These are phyloP conservation scores for Pantherophis alleghaniensis DNA, from an alignment of 2,797 vertebrate species.

Conservation along the genomic window DNA sequence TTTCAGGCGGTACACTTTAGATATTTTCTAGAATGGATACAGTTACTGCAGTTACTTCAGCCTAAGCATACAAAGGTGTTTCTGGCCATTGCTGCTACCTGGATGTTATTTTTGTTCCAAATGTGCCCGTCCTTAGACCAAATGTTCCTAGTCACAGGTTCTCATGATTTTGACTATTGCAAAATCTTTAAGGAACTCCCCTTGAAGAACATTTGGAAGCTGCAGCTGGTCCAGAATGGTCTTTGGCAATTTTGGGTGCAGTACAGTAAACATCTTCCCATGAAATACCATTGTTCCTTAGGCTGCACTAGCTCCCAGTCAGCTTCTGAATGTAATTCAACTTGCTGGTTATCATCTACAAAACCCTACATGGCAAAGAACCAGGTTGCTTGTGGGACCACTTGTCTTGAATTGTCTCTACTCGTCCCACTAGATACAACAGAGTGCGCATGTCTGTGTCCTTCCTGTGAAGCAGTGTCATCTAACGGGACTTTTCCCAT, in stretches of 20 bases:
- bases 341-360: not conserved
- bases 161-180: not conserved
- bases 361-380: not conserved
- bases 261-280: not conserved
- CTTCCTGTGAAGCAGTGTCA: not conserved
- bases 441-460: not conserved
- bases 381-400: not conserved
- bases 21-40: not conserved
- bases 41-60: not conserved
- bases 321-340: not conserved
- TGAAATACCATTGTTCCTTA: not conserved
- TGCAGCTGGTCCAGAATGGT: not conserved
- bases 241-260: not conserved
- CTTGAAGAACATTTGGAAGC: not conserved
- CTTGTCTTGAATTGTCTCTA: not conserved
- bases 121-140: not conserved
- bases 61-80: not conserved
- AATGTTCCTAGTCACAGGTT: not conserved
- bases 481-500: not conserved
- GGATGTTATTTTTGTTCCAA: not conserved
- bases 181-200: not conserved
- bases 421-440: not conserved
- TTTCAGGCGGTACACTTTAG: not conserved
- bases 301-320: not conserved
- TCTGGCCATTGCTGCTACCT: not conserved